Conservation (phyloP, 2,113 vertebrate species). For the Chloropsis hardwickii region DNA sequence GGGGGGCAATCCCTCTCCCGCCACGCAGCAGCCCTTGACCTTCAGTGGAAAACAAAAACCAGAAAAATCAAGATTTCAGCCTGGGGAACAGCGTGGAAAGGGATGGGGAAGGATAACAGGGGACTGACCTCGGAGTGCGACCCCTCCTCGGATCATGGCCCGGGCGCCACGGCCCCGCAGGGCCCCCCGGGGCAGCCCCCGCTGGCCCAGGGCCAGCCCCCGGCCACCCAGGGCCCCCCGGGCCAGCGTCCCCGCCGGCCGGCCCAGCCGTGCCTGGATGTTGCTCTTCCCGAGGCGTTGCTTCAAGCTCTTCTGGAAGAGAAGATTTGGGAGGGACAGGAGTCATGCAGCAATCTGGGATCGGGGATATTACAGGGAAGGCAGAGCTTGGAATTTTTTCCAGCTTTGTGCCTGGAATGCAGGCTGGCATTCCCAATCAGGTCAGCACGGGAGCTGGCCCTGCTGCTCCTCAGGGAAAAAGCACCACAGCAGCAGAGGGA, state of each 20-base stretch:
- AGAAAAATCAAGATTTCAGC: fast-evolving
- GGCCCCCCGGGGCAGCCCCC: constrained; percentile 83
- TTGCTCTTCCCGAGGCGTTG: constrained; percentile 96
- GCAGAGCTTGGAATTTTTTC: fast-evolving
- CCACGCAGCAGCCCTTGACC: constrained; percentile 82
- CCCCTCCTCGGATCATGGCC: constrained; percentile 83
- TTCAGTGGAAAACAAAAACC: fast-evolving
- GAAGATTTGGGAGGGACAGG: constrained; percentile 33
- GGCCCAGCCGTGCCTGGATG: constrained; percentile 94
- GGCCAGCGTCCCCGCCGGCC: constrained; percentile 82
- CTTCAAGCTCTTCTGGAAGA: constrained; percentile 89
- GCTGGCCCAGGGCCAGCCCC: constrained; percentile 80
- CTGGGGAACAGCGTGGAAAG: fast-evolving
- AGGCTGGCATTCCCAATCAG: neutral
- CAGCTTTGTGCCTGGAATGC: fast-evolving
- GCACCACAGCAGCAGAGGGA: neutral
- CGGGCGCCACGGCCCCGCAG: constrained; percentile 83
- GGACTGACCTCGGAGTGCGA: constrained; percentile 84
- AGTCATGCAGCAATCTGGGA: constrained; percentile 19
- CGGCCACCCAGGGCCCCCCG: constrained; percentile 80
- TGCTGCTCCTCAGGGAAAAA: no score
- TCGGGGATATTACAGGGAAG: fast-evolving
- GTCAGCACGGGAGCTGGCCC: neutral
- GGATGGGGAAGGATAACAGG: fast-evolving
- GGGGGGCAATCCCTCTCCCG: constrained; percentile 82